Base-by-base conservation (phyloP, 2,113 vertebrate genomes). In the Microtus oregoni region DNA sequence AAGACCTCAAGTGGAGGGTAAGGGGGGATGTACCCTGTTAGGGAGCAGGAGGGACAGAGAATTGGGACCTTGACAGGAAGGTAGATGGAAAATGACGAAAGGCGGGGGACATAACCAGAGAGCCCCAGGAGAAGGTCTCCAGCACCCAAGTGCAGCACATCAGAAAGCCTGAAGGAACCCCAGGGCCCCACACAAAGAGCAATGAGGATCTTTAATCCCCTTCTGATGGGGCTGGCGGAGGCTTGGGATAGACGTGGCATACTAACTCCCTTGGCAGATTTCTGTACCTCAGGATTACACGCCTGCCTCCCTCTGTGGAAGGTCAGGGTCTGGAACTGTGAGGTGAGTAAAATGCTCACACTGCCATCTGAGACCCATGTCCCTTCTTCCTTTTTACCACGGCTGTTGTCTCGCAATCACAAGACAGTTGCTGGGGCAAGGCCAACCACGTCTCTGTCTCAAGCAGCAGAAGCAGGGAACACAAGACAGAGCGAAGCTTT, bases 391-490 rank as follows among this genome's bases (percentile, higher is more conserved):
- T 81, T 47, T 63, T 83, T 35, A 8, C 73, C 63, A 1, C 78
- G 9, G 50, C 70, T 11, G 2, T 44, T 11, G 2, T 38, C 72
- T 87, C 75, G 10, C 41, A 79, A 30, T 70, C 67, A 85, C 26
- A 85, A 85, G 0, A 61, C 32, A n/a, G 32, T 55, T 76, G 47
- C 79, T 58, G 38, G 32, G 38, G n/a, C 22, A 76, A n/a, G 24
- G 41, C 22, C 50, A 41, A 61, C 79, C 3, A 0, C 30, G 26
- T 14, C 70, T 38, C 63, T 35, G 47, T 82, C 63, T 90, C 41
- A 79, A 95, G 44, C 26, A 68, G 52, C 24, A 75, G 50, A 19
- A 95, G 70, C 52, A 50, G 92, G 30, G 47, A 79, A 86, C 44
- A 8, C 38, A 12, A 1, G 10, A 28, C 75, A 75, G 38, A 91